phyloP scores from a whole-genome alignment of 2,113 vertebrate genomes.

The Glareola pratincola region DNA sequence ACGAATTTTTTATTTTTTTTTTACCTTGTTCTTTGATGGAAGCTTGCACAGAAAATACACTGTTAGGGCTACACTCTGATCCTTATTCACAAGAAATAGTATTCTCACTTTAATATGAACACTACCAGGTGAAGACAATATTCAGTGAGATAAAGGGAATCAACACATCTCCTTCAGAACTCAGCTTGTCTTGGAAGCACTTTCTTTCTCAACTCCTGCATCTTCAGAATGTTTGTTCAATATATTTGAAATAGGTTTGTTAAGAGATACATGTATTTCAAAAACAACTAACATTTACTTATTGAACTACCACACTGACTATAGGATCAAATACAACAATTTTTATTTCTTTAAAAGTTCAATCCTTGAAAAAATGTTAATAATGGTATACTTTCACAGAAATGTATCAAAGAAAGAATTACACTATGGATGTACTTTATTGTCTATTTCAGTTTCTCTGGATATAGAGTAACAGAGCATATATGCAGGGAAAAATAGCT shows the following conservation, averaged over 20 bases:
- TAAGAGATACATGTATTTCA: not conserved
- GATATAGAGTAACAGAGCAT: not conserved
- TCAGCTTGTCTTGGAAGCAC: not conserved
- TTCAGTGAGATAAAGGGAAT: not conserved
- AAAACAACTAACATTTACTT: not conserved
- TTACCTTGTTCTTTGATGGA: not conserved
- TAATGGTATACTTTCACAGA: not conserved
- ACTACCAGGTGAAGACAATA: not conserved
- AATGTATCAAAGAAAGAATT: not conserved
- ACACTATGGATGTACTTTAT: not conserved
- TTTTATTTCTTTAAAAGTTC: not conserved
- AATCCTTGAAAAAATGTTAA: not conserved
- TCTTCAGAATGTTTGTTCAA: not conserved
- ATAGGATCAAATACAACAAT: not conserved
- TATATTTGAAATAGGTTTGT: not conserved
- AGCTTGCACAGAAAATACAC: not conserved
- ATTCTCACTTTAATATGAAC: not conserved
- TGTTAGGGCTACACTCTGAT: not conserved
- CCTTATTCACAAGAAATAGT: not conserved
- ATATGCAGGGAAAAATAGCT: not conserved
- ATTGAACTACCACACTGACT: not conserved
- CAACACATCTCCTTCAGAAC: not conserved
- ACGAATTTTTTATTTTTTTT: not conserved
- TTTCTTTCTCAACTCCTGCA: not conserved
- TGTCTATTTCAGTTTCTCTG: not conserved